These are phyloP conservation scores for Engystomops pustulosus DNA, from an alignment of 2,113 vertebrate species.

Conservation along the genomic window DNA sequence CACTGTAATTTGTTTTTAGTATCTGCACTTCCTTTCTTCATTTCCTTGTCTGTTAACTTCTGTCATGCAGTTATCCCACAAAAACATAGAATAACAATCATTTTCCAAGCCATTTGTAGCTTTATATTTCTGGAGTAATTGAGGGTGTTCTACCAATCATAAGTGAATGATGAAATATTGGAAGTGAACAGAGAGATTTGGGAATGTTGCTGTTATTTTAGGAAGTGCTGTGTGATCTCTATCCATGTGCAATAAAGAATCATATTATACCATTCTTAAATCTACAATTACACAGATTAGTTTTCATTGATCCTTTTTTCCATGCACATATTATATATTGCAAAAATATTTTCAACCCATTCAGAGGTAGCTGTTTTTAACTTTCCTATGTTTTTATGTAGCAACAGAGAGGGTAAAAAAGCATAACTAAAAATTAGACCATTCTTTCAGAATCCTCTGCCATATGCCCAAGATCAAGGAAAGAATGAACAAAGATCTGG, in stretches of 20 bases:
- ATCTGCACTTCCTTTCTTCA: slow-evolving; percentile 58
- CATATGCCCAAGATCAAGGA: too few species aligned
- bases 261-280: neutral
- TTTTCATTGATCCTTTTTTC: neutral
- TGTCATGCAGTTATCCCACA: slow-evolving; percentile 41
- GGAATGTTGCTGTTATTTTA: slow-evolving; percentile 2
- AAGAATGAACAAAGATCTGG: too few species aligned
- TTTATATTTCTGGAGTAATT: slow-evolving; percentile 35
- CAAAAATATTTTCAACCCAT: neutral
- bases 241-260: neutral
- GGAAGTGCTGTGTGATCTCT: slow-evolving; percentile 2
- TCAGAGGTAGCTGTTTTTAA: neutral
- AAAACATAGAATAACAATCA: slow-evolving; percentile 45
- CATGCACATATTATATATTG: neutral
- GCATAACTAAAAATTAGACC: neutral
- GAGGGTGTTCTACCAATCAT: neutral
- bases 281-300: neutral
- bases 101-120: slow-evolving; percentile 26
- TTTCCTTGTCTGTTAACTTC: slow-evolving; percentile 57
- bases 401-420: neutral
- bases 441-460: neutral
- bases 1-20: slow-evolving; percentile 63
- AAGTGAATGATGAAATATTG: neutral
- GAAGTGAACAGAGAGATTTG: neutral
- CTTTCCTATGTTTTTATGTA: neutral